Base-by-base conservation (phyloP, 1,140 invertebrate species). In the Apis dorsata region DNA sequence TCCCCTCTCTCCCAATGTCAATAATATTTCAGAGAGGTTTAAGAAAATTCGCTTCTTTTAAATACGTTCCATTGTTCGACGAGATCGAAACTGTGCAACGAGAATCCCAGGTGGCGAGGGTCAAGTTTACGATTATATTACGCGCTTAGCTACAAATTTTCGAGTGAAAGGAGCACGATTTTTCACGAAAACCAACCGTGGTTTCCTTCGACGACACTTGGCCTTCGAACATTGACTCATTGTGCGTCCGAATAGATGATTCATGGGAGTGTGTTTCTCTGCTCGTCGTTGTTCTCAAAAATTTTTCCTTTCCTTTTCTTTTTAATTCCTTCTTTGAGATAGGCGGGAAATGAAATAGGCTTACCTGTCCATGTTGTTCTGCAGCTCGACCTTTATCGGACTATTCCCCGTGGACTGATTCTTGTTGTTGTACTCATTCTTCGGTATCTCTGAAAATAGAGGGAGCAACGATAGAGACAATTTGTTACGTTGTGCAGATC, bases 341-440 rank as follows among this genome's bases (percentile, higher is more conserved):
- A 5, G 34, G 21, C 7, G 17, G 44, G 57, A 79, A 68, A 75
- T n/a, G 69, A 70, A 73, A 59, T 53, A 81, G 57, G 84, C 90
- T 95, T 94, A 96, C 94, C 96, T 95, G 92, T 96, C 96, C 93
- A 96, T 95, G 92, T 96, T 96, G 93, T 96, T 97, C 90, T 95
- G 95, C 83, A 95, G 93, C 90, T 95, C 95, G 86, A 95, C 95
- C 93, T 96, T 96, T 91, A 95, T 95, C 86, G 97, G 97, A 95
- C 97, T 97, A 94, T 96, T 97, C 91, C 96, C 96, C 85, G 97
- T 96, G 69, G 96, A 97, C 90, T 97, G 97, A 89, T 96, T 97
- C 94, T 98, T 98, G 94, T 97, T 98, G 93, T 97, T 97, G 94
- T 97, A 96, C 91, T 97, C 96, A 95, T 97, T 97, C 94, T 98